Percentiles rank a stretch among this genome's conserved stretches.
Conservation (phyloP, 2,888 invertebrate genomes). For the Glaucopsyche alexis region DNA sequence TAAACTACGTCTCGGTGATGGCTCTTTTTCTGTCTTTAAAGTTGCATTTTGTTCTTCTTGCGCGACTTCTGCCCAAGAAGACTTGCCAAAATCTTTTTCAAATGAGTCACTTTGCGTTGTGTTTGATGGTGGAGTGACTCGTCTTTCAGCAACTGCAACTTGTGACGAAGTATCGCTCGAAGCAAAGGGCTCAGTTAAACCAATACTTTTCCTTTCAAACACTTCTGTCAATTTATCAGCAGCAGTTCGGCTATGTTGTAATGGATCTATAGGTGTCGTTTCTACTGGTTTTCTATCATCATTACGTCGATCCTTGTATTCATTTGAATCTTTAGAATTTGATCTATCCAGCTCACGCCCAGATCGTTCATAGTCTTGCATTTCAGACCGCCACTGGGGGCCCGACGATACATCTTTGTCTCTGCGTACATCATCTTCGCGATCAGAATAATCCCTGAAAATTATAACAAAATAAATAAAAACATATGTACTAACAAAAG, state of each 20-base stretch:
- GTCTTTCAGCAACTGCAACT: constrained; percentile 73
- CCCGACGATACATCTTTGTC: constrained; percentile 68
- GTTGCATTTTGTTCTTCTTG: constrained; percentile 59
- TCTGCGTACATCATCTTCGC: constrained; percentile 71
- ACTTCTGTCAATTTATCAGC: constrained; percentile 74
- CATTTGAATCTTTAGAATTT: constrained; percentile 70
- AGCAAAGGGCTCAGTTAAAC: constrained; percentile 59
- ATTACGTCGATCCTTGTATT: constrained; percentile 72
- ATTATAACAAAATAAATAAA: constrained; percentile 35
- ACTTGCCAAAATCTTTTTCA: constrained; percentile 67
- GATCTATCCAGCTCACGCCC: constrained; percentile 70
- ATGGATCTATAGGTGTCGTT: constrained; percentile 54
- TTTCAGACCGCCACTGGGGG: constrained; percentile 74
- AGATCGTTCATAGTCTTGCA: constrained; percentile 73
- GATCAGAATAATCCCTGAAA: constrained; percentile 72
- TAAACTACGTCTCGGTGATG: constrained; percentile 50
- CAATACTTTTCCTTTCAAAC: constrained; percentile 73
- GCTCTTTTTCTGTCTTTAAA: constrained; percentile 53
- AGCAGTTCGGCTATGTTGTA: constrained; percentile 58
- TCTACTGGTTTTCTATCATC: constrained; percentile 73
- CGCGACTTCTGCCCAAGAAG: constrained; percentile 74
- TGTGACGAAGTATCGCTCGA: constrained; percentile 50
- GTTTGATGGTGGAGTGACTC: constrained; percentile 63
- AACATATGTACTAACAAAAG: constrained; percentile 8
- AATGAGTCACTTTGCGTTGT: constrained; percentile 67